These are phyloP conservation scores for Dynastes tityus DNA, from an alignment of 2,888 invertebrate species.

Conservation along the genomic window DNA sequence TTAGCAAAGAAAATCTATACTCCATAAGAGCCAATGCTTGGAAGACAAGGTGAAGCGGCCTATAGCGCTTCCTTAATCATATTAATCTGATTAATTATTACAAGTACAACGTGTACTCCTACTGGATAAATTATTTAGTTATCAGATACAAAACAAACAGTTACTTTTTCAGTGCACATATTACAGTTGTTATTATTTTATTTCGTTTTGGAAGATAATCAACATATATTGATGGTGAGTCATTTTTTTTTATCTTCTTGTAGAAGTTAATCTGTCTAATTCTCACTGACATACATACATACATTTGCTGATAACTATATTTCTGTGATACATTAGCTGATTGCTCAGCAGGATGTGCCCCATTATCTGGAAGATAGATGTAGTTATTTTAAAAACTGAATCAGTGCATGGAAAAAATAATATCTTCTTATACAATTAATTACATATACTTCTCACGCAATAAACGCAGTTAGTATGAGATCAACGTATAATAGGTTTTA, in stretches of 20 bases:
- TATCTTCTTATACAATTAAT: neutral
- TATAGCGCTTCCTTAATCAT: no score
- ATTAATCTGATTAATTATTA: no score
- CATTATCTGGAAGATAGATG: conserved; percentile 25
- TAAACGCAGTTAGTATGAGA: no score
- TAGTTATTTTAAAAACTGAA: conserved; percentile 25
- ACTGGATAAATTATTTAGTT: neutral
- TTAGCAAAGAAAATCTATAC: no score
- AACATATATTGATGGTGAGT: neutral
- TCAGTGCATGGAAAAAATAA: conserved; percentile 1
- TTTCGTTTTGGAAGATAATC: neutral
- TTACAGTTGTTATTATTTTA: neutral
- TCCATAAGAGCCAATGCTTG: no score
- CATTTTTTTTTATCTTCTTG: conserved; percentile 18
- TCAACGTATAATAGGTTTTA: no score
- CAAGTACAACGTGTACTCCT: neutral
- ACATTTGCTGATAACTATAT: conserved; percentile 4
- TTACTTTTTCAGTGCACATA: neutral
- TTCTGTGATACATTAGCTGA: conserved; percentile 21
- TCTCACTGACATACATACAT: conserved; percentile 24
- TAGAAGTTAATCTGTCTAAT: conserved; percentile 16
- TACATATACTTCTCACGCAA: no score
- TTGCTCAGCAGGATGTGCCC: conserved; percentile 35
- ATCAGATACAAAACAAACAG: neutral
- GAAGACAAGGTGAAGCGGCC: no score